Evolutionary conservation across 2,113 vertebrate genomes (phyloP).

Genomic region (Acrocephalus kingi): DNA sequence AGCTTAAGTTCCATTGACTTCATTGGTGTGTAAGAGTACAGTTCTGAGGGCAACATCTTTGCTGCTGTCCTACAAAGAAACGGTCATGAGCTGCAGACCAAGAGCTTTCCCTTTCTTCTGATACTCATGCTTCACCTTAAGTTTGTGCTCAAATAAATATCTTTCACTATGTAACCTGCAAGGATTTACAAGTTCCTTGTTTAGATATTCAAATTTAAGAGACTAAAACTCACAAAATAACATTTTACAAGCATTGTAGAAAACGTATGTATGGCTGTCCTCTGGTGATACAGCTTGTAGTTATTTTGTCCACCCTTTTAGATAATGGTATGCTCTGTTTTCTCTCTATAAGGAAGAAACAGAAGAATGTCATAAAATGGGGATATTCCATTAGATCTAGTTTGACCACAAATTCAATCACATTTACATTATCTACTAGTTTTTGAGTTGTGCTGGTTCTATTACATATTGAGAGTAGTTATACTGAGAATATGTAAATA

Average conservation of each 20-base stretch:
- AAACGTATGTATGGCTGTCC: background rate
- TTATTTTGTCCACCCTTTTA: background rate
- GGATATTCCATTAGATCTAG: background rate
- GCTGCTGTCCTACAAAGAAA: background rate
- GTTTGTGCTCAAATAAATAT: background rate
- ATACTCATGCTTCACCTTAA: background rate
- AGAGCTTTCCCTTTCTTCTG: background rate
- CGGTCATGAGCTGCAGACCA: background rate
- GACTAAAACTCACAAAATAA: background rate
- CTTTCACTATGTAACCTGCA: background rate
- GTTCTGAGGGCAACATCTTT: background rate
- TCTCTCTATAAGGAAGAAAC: background rate
- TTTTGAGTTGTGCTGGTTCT: background rate
- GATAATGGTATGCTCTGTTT: background rate
- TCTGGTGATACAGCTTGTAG: background rate
- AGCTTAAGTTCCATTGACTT: background rate
- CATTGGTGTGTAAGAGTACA: rapidly evolving
- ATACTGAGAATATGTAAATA: background rate
- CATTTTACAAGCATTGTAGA: background rate
- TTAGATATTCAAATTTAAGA: background rate
- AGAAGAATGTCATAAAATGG: background rate
- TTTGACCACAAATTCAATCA: background rate
- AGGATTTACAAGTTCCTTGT: background rate
- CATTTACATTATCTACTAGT: background rate
- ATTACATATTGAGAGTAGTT: background rate